These are phyloP conservation scores for Peromyscus melanophrys DNA, from an alignment of 2,797 vertebrate species.

Conservation along the genomic window DNA sequence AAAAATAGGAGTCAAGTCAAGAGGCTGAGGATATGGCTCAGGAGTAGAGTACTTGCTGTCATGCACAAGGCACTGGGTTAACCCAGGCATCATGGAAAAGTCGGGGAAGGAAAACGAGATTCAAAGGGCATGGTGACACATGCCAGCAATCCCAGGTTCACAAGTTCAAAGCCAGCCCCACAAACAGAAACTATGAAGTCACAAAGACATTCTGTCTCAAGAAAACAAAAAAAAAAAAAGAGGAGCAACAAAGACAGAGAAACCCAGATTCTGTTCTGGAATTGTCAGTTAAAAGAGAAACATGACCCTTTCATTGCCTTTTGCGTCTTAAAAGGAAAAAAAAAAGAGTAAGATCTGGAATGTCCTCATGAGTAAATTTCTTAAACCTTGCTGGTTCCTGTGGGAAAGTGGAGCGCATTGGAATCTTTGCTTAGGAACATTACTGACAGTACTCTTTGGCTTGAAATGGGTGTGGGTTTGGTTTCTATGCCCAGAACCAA, in stretches of 20 bases:
- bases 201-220: background rate
- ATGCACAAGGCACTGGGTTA: background rate
- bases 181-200: background rate
- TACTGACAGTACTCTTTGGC: background rate
- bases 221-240: background rate
- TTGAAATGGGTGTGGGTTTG: background rate
- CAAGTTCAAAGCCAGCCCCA: background rate
- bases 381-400: background rate
- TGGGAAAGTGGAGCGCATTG: background rate
- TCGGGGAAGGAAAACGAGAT: too few relatives aligned
- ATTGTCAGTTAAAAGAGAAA: slow-evolving; percentile 21
- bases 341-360: background rate
- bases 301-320: slow-evolving; percentile 13
- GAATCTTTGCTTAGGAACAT: slow-evolving; percentile 5
- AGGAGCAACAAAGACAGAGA: background rate
- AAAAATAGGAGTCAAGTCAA: background rate
- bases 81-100: background rate
- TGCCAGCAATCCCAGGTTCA: background rate
- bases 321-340: slow-evolving; percentile 25
- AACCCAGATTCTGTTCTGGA: slow-evolving; percentile 29
- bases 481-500: background rate
- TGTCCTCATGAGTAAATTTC: background rate
- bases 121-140: background rate
- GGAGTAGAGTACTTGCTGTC: background rate
- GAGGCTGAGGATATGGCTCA: too few relatives aligned